Evolutionary conservation across 2,113 vertebrate genomes (phyloP).

Genomic region (Sorex araneus): DNA sequence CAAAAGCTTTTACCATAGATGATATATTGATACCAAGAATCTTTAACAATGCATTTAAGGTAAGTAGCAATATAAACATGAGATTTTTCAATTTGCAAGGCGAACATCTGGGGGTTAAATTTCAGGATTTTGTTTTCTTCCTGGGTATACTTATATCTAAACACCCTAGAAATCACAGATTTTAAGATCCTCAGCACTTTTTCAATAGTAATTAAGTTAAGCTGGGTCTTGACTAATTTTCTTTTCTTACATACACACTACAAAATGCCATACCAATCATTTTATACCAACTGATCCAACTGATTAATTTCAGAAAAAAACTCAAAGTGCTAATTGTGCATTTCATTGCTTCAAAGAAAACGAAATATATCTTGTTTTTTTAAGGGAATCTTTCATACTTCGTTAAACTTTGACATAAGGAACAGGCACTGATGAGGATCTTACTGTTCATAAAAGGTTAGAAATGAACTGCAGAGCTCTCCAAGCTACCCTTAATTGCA

Average conservation of each 20-base stretch:
- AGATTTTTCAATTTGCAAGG: not conserved
- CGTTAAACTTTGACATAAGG: slow-evolving; percentile 18
- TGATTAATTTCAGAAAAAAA: slow-evolving; percentile 66
- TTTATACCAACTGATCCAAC: slow-evolving; percentile 66
- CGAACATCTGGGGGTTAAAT: slow-evolving; percentile 54
- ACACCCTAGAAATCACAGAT: slow-evolving; percentile 36
- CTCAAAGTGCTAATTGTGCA: slow-evolving; percentile 57
- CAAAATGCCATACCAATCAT: slow-evolving; percentile 63
- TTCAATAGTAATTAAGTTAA: slow-evolving; percentile 75
- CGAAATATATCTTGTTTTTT: slow-evolving; percentile 52
- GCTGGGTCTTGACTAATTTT: slow-evolving; percentile 62
- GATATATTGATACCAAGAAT: slow-evolving; percentile 36
- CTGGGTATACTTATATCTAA: slow-evolving; percentile 21
- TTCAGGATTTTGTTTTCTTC: slow-evolving; percentile 58
- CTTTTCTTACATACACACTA: slow-evolving; percentile 53
- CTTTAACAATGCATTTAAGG: slow-evolving; percentile 15
- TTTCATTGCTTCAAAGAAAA: slow-evolving; percentile 55
- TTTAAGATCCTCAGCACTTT: slow-evolving; percentile 46
- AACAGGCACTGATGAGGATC: slow-evolving; percentile 6
- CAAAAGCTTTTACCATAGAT: slow-evolving; percentile 38
- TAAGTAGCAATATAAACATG: not conserved
- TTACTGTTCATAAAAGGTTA: slow-evolving; percentile 58
- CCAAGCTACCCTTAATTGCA: not conserved
- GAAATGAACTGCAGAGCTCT: slow-evolving; percentile 19
- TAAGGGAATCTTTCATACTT: slow-evolving; percentile 57